A percentile compares a stretch with the other conserved stretches of the same genome.
Evolutionary conservation across 2,888 invertebrate genomes (phyloP).

Genomic region (Antheraea yamamai): DNA sequence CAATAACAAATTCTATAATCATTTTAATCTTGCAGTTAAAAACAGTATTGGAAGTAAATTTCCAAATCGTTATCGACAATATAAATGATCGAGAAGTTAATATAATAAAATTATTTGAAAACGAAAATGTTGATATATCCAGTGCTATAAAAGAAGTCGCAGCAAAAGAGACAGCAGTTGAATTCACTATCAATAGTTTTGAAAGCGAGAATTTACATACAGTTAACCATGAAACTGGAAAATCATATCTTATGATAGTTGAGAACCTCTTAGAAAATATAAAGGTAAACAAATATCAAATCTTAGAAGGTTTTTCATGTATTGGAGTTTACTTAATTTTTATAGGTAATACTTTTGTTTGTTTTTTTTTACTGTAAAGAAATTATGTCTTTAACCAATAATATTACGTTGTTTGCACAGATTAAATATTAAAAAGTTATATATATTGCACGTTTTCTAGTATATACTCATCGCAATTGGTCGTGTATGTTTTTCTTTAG

Average conservation of each 20-base stretch:
- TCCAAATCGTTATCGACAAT: constrained; percentile 55
- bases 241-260: constrained; percentile 45
- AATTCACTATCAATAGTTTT: constrained; percentile 29
- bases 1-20: not conserved
- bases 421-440: too few species aligned
- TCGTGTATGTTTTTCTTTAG: too few species aligned
- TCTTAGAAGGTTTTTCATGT: not conserved
- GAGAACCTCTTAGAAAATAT: constrained; percentile 45
- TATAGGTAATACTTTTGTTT: not conserved
- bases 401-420: too few species aligned
- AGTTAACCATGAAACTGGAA: constrained; percentile 23
- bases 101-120: constrained; percentile 37
- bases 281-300: constrained; percentile 38
- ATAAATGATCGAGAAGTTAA: constrained; percentile 31
- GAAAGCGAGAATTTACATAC: constrained; percentile 25
- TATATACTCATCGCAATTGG: too few species aligned
- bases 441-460: too few species aligned
- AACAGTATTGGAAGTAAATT: constrained; percentile 44
- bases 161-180: constrained; percentile 25
- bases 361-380: not conserved
- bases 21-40: constrained; percentile 40
- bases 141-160: constrained; percentile 36
- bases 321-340: not conserved
- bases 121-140: constrained; percentile 31
- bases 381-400: not conserved